Base-by-base conservation (phyloP, 2,888 invertebrate genomes). In the Quadriops clusia region DNA sequence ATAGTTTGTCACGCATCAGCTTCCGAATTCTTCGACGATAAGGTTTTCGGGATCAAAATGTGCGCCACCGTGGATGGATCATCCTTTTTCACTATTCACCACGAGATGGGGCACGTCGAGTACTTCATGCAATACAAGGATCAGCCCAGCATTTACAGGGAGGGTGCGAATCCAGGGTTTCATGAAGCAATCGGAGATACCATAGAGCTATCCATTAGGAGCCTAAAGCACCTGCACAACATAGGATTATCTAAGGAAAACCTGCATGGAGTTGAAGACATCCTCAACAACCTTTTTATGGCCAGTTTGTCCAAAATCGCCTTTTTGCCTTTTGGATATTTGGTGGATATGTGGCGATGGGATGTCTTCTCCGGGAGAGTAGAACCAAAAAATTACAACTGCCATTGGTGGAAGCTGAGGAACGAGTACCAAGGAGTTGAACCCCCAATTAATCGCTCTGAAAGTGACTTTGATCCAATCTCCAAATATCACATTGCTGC, bases 1-100 rank as follows among this genome's bases (percentile, higher is more conserved):
- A 64, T 86, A 12, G 67, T 84, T 1, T 93, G 91, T 48, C 85
- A 89, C 49, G 87, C 89, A 1, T 82, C 85, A 0, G 87, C 90
- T 29, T 89, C 87, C 81, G 87, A 90, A 58, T 87, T 90, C 50
- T 84, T 70, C 46, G 71, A 83, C 41, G 70, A 71, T 12, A 69
- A 82, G 51, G 89, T 91, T 56, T 87, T 72, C 9, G 74, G 80
- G 58, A 79, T 82, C 54, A 82, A 80, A 63, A 76, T 76, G 57
- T 82, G 82, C 54, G 74, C 80, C 1, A 63, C 69, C 43, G 58
- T 77, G 23, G 74, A 70, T 48, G 70, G 69, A 56, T 71, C 73
- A 42, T 66, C 76, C 50, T 70, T 79, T 41, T 63, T 68, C 33
- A 77, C 74, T 0, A 74, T 74, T 1, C 81, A 84, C 42, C 84